Conservation (phyloP, 1,140 invertebrate genomes). For the Drosophila tropicalis region DNA sequence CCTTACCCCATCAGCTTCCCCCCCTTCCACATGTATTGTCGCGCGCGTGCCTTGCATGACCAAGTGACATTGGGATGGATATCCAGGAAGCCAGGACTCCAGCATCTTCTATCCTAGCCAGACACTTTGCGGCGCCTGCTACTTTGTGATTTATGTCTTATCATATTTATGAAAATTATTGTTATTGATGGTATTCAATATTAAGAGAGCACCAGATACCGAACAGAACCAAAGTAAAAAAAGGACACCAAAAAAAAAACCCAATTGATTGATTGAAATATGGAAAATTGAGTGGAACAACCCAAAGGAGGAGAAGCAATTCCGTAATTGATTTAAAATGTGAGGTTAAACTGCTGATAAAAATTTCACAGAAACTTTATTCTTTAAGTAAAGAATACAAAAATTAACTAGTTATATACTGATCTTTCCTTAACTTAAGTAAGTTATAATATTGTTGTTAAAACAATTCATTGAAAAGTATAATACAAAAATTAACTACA, state of each 20-base stretch:
- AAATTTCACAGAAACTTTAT: neutral
- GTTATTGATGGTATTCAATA: conserved; percentile 81
- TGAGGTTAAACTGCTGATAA: conserved; percentile 16
- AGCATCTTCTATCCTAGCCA: conserved; percentile 30
- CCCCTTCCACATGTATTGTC: neutral
- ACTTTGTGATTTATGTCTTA: conserved; percentile 80
- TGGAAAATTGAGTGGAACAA: conserved; percentile 31
- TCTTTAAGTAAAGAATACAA: neutral
- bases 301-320: conserved; percentile 25
- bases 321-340: conserved; percentile 74
- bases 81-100: conserved; percentile 30
- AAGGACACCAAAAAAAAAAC: conserved; percentile 22
- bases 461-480: too few relatives aligned
- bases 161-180: conserved; percentile 81
- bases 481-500: neutral
- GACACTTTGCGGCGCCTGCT: conserved; percentile 73
- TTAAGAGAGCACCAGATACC: conserved; percentile 38
- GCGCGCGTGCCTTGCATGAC: conserved; percentile 69
- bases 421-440: too few relatives aligned
- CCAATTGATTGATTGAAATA: conserved; percentile 70
- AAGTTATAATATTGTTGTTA: too few relatives aligned
- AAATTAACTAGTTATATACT: too few relatives aligned
- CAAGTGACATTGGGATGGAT: conserved; percentile 46
- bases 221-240: conserved; percentile 2
- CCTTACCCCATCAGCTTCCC: neutral